Percentiles rank a stretch among this genome's conserved stretches.
Evolutionary conservation across 2,888 invertebrate species (phyloP).

Genomic region (Xiphydria camelus): DNA sequence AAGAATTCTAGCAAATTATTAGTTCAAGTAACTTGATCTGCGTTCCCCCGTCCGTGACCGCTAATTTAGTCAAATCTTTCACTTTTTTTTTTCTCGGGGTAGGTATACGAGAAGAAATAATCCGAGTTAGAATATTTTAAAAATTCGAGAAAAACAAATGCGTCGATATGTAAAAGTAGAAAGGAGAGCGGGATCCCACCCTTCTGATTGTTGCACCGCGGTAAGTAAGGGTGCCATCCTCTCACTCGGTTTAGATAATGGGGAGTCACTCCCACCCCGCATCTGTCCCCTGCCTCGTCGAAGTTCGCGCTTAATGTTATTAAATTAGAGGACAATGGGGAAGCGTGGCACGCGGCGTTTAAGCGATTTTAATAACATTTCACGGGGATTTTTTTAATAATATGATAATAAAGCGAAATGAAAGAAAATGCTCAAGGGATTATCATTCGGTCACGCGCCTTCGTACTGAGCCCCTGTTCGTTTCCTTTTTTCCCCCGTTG

Average conservation of each 20-base stretch:
- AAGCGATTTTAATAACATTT: conserved; percentile 55
- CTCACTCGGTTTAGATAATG: neutral
- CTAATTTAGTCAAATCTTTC: too few relatives aligned
- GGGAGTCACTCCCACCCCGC: neutral
- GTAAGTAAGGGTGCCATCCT: neutral
- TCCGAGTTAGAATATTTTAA: too few relatives aligned
- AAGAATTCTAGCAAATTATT: too few relatives aligned
- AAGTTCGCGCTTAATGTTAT: conserved; percentile 53
- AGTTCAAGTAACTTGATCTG: too few relatives aligned
- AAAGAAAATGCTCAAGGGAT: conserved; percentile 52
- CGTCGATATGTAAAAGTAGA: too few relatives aligned
- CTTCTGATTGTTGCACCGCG: too few relatives aligned
- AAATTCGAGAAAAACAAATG: too few relatives aligned
- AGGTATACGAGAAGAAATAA: too few relatives aligned
- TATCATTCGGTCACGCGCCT: conserved; percentile 49
- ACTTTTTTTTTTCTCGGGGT: too few relatives aligned
- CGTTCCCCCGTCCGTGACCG: too few relatives aligned
- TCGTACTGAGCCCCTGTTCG: conserved; percentile 11
- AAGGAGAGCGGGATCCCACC: too few relatives aligned
- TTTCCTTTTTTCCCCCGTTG: conserved; percentile 19
- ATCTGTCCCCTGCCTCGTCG: neutral
- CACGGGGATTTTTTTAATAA: conserved; percentile 56
- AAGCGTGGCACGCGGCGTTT: conserved; percentile 46
- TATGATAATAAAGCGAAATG: conserved; percentile 56
- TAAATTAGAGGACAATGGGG: conserved; percentile 50